Evolutionary conservation across 2,888 invertebrate genomes (phyloP), one percentile per base, ranked within the genome.

Genomic region (Idaea dimidiata): DNA sequence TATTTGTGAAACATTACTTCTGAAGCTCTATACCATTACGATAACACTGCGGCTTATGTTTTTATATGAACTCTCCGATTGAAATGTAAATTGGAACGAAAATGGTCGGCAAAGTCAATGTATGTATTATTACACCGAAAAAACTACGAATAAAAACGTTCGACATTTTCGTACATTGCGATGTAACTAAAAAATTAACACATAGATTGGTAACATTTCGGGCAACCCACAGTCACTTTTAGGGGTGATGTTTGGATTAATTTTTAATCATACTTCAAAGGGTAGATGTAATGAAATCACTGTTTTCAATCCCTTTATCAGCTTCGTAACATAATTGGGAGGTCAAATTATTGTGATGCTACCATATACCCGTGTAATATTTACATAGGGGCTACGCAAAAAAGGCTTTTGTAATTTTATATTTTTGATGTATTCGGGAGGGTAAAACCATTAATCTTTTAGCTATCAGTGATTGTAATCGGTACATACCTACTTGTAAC

Each of bases 51-150:
- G 72, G 71, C 86, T 88, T 87, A 87, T 87, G 87, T 87, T 86
- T 87, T 87, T 85, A 84, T 87, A 87, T 87, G 87, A 87, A 86
- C 74, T 83, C 78, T 74, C 72, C 84, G 87, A 87, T 87, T 88
- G 87, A 87, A 88, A 88, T 87, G 87, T 87, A 87, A 88, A 88
- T 88, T 87, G 85, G 82, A 83, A 85, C 83, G 81, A 84, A 87
- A 87, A 86, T 86, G 87, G 86, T 83, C 84, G 81, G 82, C 83
- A 85, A 84, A 84, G 84, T 83, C 84, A 81, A 81, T 77, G 81
- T 80, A 82, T 83, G 24, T 43, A 43, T 10, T 14, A 14, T 43
- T 32, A 43, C 81, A 81, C 77, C 73, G 75, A 80, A 82, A 84
- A 86, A 84, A 79, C 78, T 71, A 72, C 67, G 74, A 75, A 71